Percentiles rank a stretch among this genome's conserved stretches.
These are phyloP conservation scores for Drosophila basisetae DNA, from an alignment of 2,888 invertebrate genomes.

Conservation along the genomic window DNA sequence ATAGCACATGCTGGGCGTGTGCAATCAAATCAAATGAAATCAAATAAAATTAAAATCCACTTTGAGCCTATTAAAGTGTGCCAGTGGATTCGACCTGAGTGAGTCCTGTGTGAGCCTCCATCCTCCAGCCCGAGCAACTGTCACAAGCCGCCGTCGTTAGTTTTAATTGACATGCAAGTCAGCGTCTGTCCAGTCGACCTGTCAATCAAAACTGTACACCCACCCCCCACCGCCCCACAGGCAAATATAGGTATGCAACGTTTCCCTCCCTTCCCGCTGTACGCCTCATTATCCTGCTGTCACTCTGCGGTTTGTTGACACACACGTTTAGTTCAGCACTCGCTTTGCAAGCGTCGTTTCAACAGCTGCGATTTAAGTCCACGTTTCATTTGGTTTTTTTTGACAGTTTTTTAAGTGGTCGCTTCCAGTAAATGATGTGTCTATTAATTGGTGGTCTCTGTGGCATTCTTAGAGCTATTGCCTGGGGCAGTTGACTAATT, in stretches of 20 bases:
- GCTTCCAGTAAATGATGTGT: conserved; percentile 17
- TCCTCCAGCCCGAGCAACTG: conserved; percentile 33
- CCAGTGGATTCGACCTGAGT: conserved; percentile 34
- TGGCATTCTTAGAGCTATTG: conserved; percentile 11
- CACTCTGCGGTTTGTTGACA: conserved; percentile 75
- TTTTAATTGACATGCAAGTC: conserved; percentile 84
- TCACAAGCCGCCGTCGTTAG: conserved; percentile 72
- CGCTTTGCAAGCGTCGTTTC: conserved; percentile 6
- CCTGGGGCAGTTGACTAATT: conserved; percentile 36
- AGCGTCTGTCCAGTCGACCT: conserved; percentile 83
- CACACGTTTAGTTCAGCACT: conserved; percentile 41
- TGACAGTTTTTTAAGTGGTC: conserved; percentile 41
- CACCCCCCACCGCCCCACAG: conserved; percentile 25
- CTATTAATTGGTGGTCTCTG: conserved; percentile 54
- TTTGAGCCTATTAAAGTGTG: conserved; percentile 83
- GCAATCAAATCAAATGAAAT: conserved; percentile 81
- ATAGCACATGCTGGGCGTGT: conserved; percentile 66
- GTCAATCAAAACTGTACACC: conserved; percentile 81
- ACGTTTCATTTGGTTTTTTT: conserved; percentile 30
- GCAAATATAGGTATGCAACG: conserved; percentile 2
- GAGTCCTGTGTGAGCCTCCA: not conserved
- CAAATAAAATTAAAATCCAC: conserved; percentile 85
- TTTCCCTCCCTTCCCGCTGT: conserved; percentile 3
- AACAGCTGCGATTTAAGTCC: conserved; percentile 33
- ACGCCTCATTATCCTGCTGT: conserved; percentile 65